Conservation (phyloP, 2,797 vertebrate genomes). For the Gobio occitaniae region DNA sequence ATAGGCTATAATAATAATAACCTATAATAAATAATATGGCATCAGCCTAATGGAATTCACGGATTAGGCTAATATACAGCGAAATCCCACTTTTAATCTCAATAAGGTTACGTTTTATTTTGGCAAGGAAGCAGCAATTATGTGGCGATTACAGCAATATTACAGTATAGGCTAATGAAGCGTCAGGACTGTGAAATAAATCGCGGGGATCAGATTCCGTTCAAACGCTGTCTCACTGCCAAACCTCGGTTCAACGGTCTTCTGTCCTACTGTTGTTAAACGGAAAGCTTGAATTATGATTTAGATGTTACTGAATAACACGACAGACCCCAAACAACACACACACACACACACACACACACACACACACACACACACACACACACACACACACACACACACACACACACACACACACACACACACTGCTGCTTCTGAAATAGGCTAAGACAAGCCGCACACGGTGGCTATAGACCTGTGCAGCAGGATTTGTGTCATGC, state of each 20-base stretch:
- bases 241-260: not conserved
- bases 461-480: slow-evolving; percentile 27
- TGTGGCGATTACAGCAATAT: slow-evolving; percentile 35
- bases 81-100: not conserved
- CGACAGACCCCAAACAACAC: not conserved
- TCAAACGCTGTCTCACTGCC: not conserved
- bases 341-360: not conserved
- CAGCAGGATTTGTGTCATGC: slow-evolving; percentile 46
- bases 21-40: not conserved
- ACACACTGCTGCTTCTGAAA: too few species aligned
- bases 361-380: not conserved
- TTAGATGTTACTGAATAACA: slow-evolving; percentile 30
- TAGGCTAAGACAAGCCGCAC: slow-evolving; percentile 35
- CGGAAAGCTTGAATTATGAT: slow-evolving; percentile 25
- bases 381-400: not conserved
- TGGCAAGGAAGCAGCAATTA: slow-evolving; percentile 11
- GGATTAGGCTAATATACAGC: not conserved
- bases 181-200: slow-evolving; percentile 43
- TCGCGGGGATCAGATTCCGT: slow-evolving; percentile 43
- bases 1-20: not conserved
- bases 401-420: not conserved
- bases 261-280: slow-evolving; percentile 15
- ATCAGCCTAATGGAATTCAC: not conserved
- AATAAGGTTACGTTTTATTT: not conserved
- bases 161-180: slow-evolving; percentile 45